Percentiles rank a stretch among this genome's conserved stretches.
Evolutionary conservation across 2,888 invertebrate species (phyloP).

Genomic region (Ophion ellenae): DNA sequence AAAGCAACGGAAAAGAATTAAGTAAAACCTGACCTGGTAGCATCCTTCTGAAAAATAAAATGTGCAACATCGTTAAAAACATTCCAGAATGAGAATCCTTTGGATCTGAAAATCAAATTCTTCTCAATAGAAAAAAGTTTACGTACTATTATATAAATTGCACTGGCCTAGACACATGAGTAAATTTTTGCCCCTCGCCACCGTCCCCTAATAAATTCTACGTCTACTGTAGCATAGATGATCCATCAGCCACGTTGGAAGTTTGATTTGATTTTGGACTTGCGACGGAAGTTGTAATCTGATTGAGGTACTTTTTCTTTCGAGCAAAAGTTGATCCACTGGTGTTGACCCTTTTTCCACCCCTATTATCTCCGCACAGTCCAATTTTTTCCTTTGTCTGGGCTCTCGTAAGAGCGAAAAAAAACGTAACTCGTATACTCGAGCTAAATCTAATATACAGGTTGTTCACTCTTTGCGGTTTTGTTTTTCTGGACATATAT

Average conservation of each 20-base stretch:
- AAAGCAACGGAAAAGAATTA: background rate
- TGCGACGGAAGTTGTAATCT: constrained; percentile 18
- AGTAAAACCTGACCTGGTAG: background rate
- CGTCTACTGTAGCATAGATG: background rate
- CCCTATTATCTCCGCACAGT: constrained; percentile 3
- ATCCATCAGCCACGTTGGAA: constrained; percentile 19
- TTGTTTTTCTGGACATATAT: constrained; percentile 25
- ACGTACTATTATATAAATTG: background rate
- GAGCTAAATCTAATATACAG: constrained; percentile 12
- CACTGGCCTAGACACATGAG: too few relatives aligned
- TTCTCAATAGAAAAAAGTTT: background rate
- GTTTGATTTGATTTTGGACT: constrained; percentile 42
- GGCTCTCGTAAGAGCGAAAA: constrained; percentile 3
- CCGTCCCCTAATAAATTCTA: too few relatives aligned
- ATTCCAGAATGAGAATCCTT: background rate
- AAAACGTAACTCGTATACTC: constrained; percentile 8
- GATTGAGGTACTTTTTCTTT: constrained; percentile 25
- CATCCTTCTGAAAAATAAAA: background rate
- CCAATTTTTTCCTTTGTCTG: background rate
- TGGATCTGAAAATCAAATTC: background rate
- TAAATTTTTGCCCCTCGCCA: too few relatives aligned
- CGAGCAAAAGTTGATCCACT: constrained; percentile 7
- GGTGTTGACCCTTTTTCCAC: constrained; percentile 32
- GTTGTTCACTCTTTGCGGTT: background rate
- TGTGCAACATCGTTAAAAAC: background rate